These are phyloP conservation scores for Alloscopus bannaensis DNA, from an alignment of 2,888 invertebrate species.

Conservation along the genomic window DNA sequence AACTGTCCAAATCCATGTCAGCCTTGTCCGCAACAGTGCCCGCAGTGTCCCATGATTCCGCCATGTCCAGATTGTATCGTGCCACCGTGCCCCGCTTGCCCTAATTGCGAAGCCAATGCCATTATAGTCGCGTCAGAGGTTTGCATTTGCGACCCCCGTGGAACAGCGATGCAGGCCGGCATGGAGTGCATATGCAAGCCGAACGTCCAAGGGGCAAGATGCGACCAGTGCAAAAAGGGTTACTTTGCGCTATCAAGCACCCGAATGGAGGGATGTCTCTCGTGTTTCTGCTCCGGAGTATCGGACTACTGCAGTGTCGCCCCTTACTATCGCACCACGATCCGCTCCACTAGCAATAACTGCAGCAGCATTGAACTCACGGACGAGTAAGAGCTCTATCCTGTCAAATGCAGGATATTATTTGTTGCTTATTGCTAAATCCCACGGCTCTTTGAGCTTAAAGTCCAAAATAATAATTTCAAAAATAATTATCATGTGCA, in stretches of 20 bases:
- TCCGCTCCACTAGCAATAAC: conserved; percentile 26
- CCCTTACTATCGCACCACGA: conserved; percentile 37
- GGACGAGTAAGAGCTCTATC: conserved; percentile 47
- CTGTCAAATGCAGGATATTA: too few species aligned
- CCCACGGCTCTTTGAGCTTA: too few species aligned
- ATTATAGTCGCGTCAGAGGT: too few species aligned
- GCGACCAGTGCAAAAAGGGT: conserved; percentile 65
- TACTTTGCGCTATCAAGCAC: conserved; percentile 63
- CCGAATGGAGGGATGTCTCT: conserved; percentile 55
- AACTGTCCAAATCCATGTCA: conserved; percentile 59
- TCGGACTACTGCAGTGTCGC: conserved; percentile 57
- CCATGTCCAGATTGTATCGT: conserved; percentile 39
- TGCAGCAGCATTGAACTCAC: conserved; percentile 55
- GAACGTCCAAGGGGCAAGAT: conserved; percentile 64
- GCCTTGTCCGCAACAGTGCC: conserved; percentile 36
- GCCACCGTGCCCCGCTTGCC: too few species aligned
- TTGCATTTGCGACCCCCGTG: conserved; percentile 64
- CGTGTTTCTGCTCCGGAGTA: conserved; percentile 67
- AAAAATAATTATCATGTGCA: conserved; percentile 13
- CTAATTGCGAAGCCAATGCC: conserved; percentile 9
- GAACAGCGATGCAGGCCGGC: conserved; percentile 42
- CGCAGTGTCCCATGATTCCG: conserved; percentile 4
- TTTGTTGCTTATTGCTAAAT: too few species aligned
- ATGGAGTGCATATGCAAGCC: conserved; percentile 60
- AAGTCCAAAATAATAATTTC: too few species aligned